Evolutionary conservation across 1,140 invertebrate species (phyloP).

Genomic region (Stegodyphus mimosarum): DNA sequence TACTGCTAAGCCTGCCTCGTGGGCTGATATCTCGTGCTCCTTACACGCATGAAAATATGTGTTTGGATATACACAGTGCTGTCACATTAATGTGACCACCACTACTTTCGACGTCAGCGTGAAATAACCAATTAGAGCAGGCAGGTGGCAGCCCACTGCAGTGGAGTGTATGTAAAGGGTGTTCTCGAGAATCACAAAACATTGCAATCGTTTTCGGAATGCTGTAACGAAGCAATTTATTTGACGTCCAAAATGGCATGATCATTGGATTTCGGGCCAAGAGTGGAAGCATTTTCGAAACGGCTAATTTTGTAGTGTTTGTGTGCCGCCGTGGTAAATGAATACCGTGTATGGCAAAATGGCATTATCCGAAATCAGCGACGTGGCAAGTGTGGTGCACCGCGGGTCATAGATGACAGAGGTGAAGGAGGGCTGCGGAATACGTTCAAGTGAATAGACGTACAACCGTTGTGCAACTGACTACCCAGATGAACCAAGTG

Average conservation of each 20-base stretch:
- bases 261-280: neutral
- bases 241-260: neutral
- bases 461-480: neutral
- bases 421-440: neutral
- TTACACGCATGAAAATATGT: no score
- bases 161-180: neutral
- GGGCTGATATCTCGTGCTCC: no score
- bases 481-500: neutral
- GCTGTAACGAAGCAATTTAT: constrained; percentile 3
- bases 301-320: neutral
- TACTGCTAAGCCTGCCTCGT: no score
- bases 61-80: no score
- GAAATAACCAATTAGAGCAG: constrained; percentile 1
- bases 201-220: neutral
- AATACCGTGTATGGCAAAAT: neutral
- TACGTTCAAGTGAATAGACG: neutral
- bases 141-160: neutral
- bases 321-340: neutral
- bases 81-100: constrained; percentile 21
- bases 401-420: neutral
- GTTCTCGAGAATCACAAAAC: neutral
- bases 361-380: neutral
- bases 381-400: neutral
- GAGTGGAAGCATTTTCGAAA: constrained; percentile 12
- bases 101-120: neutral